Conservation (phyloP, 1,140 invertebrate genomes). For the Macrobrachium nipponense region DNA sequence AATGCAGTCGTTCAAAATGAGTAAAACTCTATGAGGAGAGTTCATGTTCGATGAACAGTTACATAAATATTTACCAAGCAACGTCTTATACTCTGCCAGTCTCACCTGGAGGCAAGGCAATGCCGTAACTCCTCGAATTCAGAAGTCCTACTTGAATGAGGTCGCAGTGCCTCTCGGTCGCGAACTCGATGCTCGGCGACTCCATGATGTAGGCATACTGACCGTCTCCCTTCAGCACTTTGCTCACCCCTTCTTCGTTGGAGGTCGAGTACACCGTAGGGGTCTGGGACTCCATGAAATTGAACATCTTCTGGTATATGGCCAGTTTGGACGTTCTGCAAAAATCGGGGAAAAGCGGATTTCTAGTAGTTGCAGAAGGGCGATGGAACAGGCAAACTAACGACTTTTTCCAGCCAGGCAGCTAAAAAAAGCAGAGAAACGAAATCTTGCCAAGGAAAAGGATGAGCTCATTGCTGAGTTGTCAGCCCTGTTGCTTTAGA, state of each 20-base stretch:
- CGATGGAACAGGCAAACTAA: too few species aligned
- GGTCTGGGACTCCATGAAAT: conserved; percentile 70
- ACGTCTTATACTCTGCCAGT: too few species aligned
- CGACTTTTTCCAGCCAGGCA: too few species aligned
- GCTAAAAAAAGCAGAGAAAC: too few species aligned
- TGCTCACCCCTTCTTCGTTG: conserved; percentile 63
- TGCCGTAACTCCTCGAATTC: conserved; percentile 69
- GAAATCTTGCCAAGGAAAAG: too few species aligned
- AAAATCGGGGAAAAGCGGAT: conserved; percentile 10
- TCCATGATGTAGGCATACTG: conserved; percentile 65
- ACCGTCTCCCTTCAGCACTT: conserved; percentile 59
- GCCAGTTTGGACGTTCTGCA: conserved; percentile 70
- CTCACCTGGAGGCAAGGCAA: conserved; percentile 68
- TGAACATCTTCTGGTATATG: conserved; percentile 74
- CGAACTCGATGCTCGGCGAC: conserved; percentile 67
- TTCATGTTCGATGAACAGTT: too few species aligned
- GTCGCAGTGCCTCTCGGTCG: conserved; percentile 68
- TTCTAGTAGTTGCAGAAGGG: too few species aligned
- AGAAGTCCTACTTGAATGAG: conserved; percentile 68
- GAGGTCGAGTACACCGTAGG: conserved; percentile 69
- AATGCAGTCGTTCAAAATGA: too few species aligned
- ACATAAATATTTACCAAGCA: too few species aligned
- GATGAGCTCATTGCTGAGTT: too few species aligned
- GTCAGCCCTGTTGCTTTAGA: too few species aligned
- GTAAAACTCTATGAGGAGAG: too few species aligned